These are phyloP conservation scores for Thecophora atra DNA, from an alignment of 2,888 invertebrate species.

Conservation along the genomic window DNA sequence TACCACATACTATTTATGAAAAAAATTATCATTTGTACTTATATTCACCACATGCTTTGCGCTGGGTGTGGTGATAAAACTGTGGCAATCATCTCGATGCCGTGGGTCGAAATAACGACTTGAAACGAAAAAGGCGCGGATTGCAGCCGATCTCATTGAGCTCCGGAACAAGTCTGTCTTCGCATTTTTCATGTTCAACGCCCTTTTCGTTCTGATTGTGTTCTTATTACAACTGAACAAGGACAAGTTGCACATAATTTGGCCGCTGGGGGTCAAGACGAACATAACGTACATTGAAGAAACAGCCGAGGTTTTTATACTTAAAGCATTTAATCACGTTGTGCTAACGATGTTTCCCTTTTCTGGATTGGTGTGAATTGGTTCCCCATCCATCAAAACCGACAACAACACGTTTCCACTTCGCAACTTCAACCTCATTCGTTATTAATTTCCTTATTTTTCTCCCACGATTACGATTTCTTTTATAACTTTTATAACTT, in stretches of 20 bases:
- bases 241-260: conserved; percentile 96
- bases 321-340: conserved; percentile 38
- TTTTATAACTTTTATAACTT: conserved; percentile 6
- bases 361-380: conserved; percentile 38
- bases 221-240: conserved; percentile 99
- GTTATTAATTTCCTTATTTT: conserved; percentile 29
- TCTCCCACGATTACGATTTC: conserved; percentile 13
- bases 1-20: neutral
- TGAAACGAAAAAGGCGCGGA: conserved; percentile 74
- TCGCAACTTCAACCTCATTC: conserved; percentile 27
- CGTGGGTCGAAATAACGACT: conserved; percentile 7
- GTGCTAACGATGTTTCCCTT: conserved; percentile 39
- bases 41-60: conserved; percentile 48
- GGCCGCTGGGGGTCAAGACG: conserved; percentile 95
- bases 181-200: conserved; percentile 99
- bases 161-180: conserved; percentile 97
- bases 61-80: conserved; percentile 50
- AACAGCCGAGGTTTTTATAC: conserved; percentile 81
- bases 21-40: conserved; percentile 38
- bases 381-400: conserved; percentile 20
- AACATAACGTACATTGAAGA: conserved; percentile 94
- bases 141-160: conserved; percentile 90
- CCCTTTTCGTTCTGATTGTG: conserved; percentile 98
- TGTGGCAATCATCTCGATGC: neutral
- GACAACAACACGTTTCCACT: conserved; percentile 37